These are phyloP conservation scores for Anarhynchus alexandrinus DNA, from an alignment of 2,113 vertebrate species.

Conservation along the genomic window DNA sequence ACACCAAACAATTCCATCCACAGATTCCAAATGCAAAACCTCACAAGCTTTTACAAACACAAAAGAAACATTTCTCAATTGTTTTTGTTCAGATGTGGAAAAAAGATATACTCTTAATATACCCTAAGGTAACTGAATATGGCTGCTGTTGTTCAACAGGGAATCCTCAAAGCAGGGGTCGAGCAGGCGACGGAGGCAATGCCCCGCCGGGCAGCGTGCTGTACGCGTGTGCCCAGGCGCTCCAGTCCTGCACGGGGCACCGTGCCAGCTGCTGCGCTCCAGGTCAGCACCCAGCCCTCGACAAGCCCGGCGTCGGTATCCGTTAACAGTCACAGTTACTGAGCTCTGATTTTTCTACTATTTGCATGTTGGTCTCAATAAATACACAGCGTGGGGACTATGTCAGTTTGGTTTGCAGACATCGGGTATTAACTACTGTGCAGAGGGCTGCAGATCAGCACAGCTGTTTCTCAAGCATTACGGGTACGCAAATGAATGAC, in stretches of 20 bases:
- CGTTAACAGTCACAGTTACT: background rate
- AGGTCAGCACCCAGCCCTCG: too few species aligned
- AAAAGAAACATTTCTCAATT: background rate
- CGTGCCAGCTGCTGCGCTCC: too few species aligned
- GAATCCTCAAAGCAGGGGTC: background rate
- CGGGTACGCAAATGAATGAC: rapidly evolving
- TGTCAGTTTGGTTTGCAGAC: background rate
- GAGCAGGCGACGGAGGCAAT: background rate
- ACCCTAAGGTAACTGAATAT: background rate
- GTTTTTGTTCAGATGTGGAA: background rate
- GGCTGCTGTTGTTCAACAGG: background rate
- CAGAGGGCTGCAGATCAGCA: background rate
- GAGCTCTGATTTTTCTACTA: background rate
- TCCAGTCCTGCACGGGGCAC: too few species aligned
- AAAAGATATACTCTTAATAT: background rate
- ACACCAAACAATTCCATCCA: background rate
- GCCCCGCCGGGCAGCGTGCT: background rate
- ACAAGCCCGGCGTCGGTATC: too few species aligned
- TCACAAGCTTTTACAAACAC: background rate
- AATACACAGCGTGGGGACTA: background rate
- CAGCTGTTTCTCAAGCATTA: too few species aligned
- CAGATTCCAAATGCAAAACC: background rate
- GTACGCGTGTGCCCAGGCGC: too few species aligned
- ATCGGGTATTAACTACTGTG: background rate
- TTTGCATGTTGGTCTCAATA: background rate